A percentile compares a stretch with the other conserved stretches of the same genome.
Evolutionary conservation across 2,888 invertebrate genomes (phyloP).

Genomic region (Euphydryas editha): DNA sequence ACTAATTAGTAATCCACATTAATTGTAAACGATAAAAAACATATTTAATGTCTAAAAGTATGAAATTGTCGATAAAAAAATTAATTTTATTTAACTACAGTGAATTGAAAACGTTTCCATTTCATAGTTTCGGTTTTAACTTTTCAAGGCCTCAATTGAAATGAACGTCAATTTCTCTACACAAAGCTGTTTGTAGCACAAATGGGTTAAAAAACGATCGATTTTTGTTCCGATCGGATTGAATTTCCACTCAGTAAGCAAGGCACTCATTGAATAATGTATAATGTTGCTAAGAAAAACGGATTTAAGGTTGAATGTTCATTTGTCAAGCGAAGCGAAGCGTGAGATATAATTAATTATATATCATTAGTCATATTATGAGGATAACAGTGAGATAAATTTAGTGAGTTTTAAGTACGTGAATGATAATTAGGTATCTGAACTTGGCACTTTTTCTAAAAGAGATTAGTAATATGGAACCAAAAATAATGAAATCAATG

Average conservation of each 20-base stretch:
- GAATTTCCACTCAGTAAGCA: conserved; percentile 35
- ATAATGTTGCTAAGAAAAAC: conserved; percentile 37
- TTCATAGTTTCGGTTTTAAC: not conserved
- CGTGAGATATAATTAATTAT: not conserved
- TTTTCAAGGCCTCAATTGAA: not conserved
- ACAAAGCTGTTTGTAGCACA: conserved; percentile 20
- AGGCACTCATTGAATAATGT: conserved; percentile 39
- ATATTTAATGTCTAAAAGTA: too few relatives aligned
- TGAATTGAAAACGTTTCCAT: not conserved
- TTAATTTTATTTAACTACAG: not conserved
- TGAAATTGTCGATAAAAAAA: too few relatives aligned
- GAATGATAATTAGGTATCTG: too few relatives aligned
- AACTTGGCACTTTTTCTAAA: too few relatives aligned
- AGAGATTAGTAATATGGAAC: too few relatives aligned
- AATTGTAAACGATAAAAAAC: too few relatives aligned
- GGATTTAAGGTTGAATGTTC: conserved; percentile 18
- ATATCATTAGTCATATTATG: not conserved
- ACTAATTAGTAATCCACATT: too few relatives aligned
- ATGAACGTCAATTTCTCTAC: conserved; percentile 14
- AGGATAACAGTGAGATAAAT: too few relatives aligned
- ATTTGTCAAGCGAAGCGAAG: not conserved
- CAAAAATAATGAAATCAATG: too few relatives aligned
- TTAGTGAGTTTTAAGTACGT: too few relatives aligned
- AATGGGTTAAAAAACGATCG: conserved; percentile 13
- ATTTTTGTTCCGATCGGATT: conserved; percentile 41